Percentiles rank a stretch among this genome's conserved stretches.
Evolutionary conservation across 2,888 invertebrate genomes (phyloP).

Genomic region (Halictus ligatus): DNA sequence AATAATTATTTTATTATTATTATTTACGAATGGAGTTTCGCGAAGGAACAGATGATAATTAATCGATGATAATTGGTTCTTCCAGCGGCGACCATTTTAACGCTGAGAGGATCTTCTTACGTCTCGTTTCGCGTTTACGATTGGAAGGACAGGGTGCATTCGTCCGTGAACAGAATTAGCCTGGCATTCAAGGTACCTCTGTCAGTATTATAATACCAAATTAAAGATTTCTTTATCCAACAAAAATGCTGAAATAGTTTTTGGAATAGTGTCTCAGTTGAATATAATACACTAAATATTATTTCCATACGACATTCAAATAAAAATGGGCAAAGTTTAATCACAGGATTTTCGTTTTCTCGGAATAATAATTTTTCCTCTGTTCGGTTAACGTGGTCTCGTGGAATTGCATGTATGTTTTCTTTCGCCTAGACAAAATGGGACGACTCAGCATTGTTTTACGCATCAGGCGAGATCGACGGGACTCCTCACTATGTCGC

Average conservation of each 20-base stretch:
- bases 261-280: too few species aligned
- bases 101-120: constrained; percentile 95
- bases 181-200: constrained; percentile 91
- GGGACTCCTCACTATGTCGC: constrained; percentile 96
- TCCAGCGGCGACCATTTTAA: constrained; percentile 94
- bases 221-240: not conserved
- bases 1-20: not conserved
- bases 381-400: not conserved
- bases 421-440: constrained; percentile 89
- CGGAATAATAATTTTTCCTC: not conserved
- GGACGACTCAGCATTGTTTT: constrained; percentile 96
- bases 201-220: too few species aligned
- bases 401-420: not conserved
- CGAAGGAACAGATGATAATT: not conserved
- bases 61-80: too few species aligned
- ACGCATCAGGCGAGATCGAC: constrained; percentile 96
- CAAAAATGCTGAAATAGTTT: not conserved
- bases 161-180: constrained; percentile 94
- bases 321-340: too few species aligned
- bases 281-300: too few species aligned
- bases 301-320: too few species aligned
- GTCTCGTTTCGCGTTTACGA: constrained; percentile 96
- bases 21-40: not conserved
- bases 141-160: constrained; percentile 96
- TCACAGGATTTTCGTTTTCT: too few species aligned